These are phyloP conservation scores for Pongo abelii DNA, from an alignment of 2,113 vertebrate genomes.

Conservation along the genomic window DNA sequence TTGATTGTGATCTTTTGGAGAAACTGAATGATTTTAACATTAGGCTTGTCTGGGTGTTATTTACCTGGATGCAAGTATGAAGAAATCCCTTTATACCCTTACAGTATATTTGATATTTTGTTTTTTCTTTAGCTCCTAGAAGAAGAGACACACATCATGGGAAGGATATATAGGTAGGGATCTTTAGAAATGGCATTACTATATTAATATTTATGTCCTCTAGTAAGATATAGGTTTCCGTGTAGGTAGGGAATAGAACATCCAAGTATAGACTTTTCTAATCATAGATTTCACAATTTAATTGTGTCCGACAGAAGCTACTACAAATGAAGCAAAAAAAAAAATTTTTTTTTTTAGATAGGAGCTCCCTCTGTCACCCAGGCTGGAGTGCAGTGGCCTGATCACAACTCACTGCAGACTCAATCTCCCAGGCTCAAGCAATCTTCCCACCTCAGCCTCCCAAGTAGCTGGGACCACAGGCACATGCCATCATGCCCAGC, in stretches of 20 bases:
- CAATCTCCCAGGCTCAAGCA: too few relatives aligned
- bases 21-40: not conserved
- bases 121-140: not conserved
- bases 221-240: not conserved
- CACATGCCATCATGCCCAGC: too few relatives aligned
- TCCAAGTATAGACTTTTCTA: not conserved
- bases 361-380: too few relatives aligned
- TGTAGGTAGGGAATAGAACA: not conserved
- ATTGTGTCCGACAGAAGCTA: not conserved
- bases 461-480: too few relatives aligned
- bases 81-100: not conserved
- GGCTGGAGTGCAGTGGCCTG: too few relatives aligned
- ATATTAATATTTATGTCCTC: not conserved
- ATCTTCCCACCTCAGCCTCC: too few relatives aligned
- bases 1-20: not conserved
- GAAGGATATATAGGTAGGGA: not conserved
- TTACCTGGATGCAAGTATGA: not conserved
- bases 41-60: not conserved
- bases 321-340: not conserved
- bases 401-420: too few relatives aligned
- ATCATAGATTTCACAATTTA: not conserved
- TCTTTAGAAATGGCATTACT: not conserved
- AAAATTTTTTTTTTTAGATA: too few relatives aligned
- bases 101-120: not conserved
- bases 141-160: not conserved